Evolutionary conservation across 2,888 invertebrate genomes (phyloP).

Genomic region (Ceramica pisi): DNA sequence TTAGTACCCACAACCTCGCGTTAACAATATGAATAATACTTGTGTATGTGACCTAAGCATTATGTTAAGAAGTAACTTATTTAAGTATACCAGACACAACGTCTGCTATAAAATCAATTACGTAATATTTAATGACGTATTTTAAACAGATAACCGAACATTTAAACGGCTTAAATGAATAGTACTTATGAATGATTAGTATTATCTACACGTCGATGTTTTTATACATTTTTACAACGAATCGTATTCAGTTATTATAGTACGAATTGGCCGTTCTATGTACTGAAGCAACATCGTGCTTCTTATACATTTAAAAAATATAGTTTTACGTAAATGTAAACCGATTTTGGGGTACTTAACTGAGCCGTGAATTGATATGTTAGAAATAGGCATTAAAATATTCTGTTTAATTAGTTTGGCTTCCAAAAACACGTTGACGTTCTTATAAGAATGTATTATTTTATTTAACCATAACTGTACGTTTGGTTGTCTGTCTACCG

Average conservation of each 20-base stretch:
- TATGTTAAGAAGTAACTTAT: constrained; percentile 71
- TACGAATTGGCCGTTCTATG: constrained; percentile 43
- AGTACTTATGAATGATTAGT: constrained; percentile 81
- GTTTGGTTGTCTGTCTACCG: constrained; percentile 26
- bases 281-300: constrained; percentile 58
- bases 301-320: constrained; percentile 34
- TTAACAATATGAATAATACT: constrained; percentile 61
- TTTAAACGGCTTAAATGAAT: constrained; percentile 61
- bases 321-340: constrained; percentile 53
- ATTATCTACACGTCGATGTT: constrained; percentile 82
- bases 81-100: constrained; percentile 48
- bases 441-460: constrained; percentile 73
- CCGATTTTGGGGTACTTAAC: constrained; percentile 67
- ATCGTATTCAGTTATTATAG: constrained; percentile 62
- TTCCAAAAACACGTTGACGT: constrained; percentile 74
- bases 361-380: constrained; percentile 53
- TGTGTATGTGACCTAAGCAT: constrained; percentile 69
- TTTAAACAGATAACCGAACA: constrained; percentile 55
- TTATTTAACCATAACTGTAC: constrained; percentile 36
- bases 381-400: constrained; percentile 47
- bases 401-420: constrained; percentile 67
- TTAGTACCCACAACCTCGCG: constrained; percentile 45
- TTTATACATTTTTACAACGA: constrained; percentile 89
- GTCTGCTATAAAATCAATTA: constrained; percentile 62
- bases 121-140: constrained; percentile 65